A percentile compares a stretch with the other conserved stretches of the same genome.
These are phyloP conservation scores for Gulo gulo DNA, from an alignment of 2,113 vertebrate genomes.

Conservation along the genomic window DNA sequence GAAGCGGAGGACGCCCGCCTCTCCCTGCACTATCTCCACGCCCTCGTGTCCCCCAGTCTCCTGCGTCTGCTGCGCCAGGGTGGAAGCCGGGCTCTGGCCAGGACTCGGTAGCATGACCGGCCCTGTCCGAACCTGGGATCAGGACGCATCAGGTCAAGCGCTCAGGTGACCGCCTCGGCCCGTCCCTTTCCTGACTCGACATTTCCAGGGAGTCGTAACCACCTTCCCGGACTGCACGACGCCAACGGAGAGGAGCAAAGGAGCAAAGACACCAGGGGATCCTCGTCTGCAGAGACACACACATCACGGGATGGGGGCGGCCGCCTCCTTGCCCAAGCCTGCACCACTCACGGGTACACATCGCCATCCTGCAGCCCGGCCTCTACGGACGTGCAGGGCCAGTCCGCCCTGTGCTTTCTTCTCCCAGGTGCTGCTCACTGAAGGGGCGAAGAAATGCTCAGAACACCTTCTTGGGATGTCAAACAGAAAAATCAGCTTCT, in stretches of 20 bases:
- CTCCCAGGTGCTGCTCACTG: neutral
- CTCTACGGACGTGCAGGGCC: too few species aligned
- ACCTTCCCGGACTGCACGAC: neutral
- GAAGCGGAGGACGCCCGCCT: neutral
- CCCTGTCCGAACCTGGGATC: too few species aligned
- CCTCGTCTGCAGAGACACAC: neutral
- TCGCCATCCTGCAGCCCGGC: neutral
- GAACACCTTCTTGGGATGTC: neutral
- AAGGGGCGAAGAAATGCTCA: neutral
- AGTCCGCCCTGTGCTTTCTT: neutral
- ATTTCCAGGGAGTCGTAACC: neutral
- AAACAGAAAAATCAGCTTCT: neutral
- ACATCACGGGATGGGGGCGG: neutral
- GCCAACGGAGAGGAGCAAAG: neutral
- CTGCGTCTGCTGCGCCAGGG: neutral
- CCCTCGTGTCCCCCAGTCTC: rapidly evolving
- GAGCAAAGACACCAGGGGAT: neutral
- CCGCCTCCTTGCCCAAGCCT: rapidly evolving
- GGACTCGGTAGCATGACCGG: neutral
- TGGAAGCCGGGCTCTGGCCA: neutral
- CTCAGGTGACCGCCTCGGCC: too few species aligned
- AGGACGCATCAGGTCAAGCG: rapidly evolving
- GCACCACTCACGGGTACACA: neutral
- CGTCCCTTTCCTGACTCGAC: neutral
- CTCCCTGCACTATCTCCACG: neutral